These are phyloP conservation scores for Hyperoplus lanceolatus DNA, from an alignment of 2,797 vertebrate genomes.

Conservation along the genomic window DNA sequence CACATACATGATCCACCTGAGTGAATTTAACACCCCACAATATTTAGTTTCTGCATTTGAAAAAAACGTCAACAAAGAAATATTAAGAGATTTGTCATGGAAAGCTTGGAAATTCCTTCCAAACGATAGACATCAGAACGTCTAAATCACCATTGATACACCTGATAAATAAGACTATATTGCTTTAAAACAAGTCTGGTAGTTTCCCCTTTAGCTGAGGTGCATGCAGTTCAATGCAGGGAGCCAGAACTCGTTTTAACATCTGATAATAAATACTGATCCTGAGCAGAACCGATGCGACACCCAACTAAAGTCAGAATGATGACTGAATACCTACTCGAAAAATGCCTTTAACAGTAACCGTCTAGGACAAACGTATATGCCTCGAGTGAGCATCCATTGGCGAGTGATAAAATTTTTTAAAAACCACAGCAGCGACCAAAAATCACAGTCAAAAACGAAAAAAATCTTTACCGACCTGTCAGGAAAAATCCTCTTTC, in stretches of 20 bases:
- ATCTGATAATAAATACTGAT: constrained; percentile 21
- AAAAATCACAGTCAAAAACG: constrained; percentile 38
- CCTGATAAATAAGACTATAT: no score
- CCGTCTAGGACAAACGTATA: not conserved
- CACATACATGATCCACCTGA: no score
- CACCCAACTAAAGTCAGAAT: constrained; percentile 18
- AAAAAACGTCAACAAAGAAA: no score
- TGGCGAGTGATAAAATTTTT: not conserved
- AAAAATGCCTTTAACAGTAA: constrained; percentile 4
- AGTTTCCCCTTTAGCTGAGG: no score
- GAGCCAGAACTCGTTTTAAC: constrained; percentile 10
- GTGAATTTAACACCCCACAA: no score
- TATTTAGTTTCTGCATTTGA: no score
- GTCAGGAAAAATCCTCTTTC: constrained; percentile 66
- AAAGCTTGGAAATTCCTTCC: no score
- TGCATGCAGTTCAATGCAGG: not conserved
- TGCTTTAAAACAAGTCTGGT: no score
- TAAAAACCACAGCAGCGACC: not conserved
- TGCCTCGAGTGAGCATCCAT: not conserved
- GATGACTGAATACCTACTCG: constrained; percentile 34
- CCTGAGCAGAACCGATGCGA: constrained; percentile 35
- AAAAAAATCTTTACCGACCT: constrained; percentile 57
- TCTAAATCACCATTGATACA: no score
- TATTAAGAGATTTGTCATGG: no score
- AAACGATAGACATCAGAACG: no score